Conservation (phyloP, 1,140 invertebrate species). For the Drosophila novamexicana region DNA sequence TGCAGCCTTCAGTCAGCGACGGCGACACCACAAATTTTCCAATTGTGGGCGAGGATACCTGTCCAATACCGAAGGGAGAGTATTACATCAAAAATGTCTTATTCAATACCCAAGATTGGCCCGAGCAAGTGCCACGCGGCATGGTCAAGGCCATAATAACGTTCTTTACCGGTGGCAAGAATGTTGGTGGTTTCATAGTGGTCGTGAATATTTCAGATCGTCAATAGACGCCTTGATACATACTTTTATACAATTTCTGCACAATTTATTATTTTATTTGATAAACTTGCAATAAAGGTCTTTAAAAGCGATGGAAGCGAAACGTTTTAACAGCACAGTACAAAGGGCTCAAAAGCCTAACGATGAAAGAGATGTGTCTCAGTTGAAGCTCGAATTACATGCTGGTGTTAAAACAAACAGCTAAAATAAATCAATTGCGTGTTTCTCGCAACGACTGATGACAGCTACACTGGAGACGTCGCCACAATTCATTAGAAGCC, state of each 20-base stretch:
- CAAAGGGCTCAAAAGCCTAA: too few species aligned
- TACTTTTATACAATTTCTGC: not conserved
- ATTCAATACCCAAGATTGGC: slow-evolving; percentile 74
- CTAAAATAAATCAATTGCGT: slow-evolving; percentile 30
- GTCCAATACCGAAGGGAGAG: slow-evolving; percentile 69
- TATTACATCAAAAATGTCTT: slow-evolving; percentile 65
- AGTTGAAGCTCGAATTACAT: not conserved
- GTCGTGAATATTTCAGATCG: slow-evolving; percentile 65
- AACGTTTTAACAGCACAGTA: too few species aligned
- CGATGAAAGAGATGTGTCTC: not conserved
- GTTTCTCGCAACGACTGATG: not conserved
- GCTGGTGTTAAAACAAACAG: slow-evolving; percentile 11
- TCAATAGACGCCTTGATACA: slow-evolving; percentile 19
- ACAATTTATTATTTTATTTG: not conserved
- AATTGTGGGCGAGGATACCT: slow-evolving; percentile 62
- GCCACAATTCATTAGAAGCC: slow-evolving; percentile 37
- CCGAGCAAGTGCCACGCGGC: slow-evolving; percentile 73
- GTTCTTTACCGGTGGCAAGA: slow-evolving; percentile 57
- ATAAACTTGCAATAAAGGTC: slow-evolving; percentile 40
- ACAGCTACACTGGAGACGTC: slow-evolving; percentile 11
- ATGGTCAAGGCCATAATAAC: slow-evolving; percentile 72
- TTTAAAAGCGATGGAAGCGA: slow-evolving; percentile 31
- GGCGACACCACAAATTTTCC: slow-evolving; percentile 75
- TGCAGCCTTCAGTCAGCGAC: slow-evolving; percentile 63
- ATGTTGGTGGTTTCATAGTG: slow-evolving; percentile 69